Evolutionary conservation across 1,140 invertebrate genomes (phyloP).

Genomic region (Heliconius nattereri): DNA sequence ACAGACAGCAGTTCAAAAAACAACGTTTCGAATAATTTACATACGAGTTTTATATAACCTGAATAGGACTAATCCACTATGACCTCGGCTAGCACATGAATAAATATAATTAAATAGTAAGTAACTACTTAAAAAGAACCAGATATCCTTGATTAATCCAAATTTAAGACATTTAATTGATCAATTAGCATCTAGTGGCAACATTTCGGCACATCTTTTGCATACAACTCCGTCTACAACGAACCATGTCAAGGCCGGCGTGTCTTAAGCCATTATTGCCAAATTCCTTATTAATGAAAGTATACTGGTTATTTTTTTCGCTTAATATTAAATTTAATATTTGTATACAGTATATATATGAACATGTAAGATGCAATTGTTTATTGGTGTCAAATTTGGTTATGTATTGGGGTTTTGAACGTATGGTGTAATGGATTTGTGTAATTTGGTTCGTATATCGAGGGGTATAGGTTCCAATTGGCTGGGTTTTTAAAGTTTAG

Average conservation of each 20-base stretch:
- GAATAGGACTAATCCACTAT: neutral
- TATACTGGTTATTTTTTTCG: neutral
- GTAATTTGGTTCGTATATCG: neutral
- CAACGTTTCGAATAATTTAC: too few species aligned
- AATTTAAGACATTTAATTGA: constrained; percentile 10
- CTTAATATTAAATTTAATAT: neutral
- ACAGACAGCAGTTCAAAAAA: too few species aligned
- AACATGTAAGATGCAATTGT: neutral
- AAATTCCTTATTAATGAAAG: constrained; percentile 7
- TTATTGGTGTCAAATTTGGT: neutral
- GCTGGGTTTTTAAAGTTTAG: too few species aligned
- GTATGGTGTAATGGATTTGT: neutral
- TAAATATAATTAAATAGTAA: neutral
- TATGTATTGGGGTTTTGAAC: neutral
- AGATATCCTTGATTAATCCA: constrained; percentile 12
- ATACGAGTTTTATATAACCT: too few species aligned
- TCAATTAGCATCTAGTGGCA: neutral
- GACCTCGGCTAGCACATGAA: neutral
- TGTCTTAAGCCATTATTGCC: neutral
- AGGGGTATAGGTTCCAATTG: neutral
- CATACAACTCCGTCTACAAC: neutral
- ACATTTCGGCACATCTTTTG: constrained; percentile 2
- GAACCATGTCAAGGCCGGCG: neutral
- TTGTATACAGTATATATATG: too few species aligned
- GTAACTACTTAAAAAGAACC: neutral